phyloP scores from a whole-genome alignment of 2,797 vertebrate species.

The Tenualosa ilisha region DNA sequence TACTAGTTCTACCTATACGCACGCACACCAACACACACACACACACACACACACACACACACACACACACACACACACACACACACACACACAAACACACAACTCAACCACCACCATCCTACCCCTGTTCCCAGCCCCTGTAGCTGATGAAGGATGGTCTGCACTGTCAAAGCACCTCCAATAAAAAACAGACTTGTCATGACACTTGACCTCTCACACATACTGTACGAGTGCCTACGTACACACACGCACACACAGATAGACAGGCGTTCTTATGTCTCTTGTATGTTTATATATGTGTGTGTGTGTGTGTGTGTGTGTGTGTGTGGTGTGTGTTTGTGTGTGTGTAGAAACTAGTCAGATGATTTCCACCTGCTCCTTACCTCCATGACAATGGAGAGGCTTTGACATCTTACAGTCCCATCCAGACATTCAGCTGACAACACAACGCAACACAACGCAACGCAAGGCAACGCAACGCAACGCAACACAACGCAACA shows the following conservation, averaged over 20 bases:
- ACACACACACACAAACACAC: background rate
- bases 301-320: background rate
- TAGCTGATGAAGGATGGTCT: background rate
- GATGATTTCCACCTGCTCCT: background rate
- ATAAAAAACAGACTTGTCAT: background rate
- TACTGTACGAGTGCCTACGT: background rate
- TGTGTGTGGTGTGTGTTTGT: background rate
- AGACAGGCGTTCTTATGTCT: no score
- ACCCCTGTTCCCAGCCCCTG: background rate
- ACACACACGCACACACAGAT: no score
- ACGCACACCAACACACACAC: no score
- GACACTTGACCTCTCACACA: background rate
- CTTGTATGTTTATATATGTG: background rate
- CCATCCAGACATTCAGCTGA: background rate
- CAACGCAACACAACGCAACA: no score
- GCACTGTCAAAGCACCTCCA: background rate
- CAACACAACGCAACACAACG: no score
- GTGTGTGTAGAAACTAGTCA: background rate
- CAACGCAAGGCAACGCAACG: no score
- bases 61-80: background rate
- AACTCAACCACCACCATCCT: no score
- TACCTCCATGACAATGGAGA: background rate
- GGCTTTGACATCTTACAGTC: background rate
- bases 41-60: background rate
- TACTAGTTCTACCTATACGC: no score